A percentile compares a stretch with the other conserved stretches of the same genome.
Conservation (phyloP, 2,888 invertebrate species). For the Ctena decussata region DNA sequence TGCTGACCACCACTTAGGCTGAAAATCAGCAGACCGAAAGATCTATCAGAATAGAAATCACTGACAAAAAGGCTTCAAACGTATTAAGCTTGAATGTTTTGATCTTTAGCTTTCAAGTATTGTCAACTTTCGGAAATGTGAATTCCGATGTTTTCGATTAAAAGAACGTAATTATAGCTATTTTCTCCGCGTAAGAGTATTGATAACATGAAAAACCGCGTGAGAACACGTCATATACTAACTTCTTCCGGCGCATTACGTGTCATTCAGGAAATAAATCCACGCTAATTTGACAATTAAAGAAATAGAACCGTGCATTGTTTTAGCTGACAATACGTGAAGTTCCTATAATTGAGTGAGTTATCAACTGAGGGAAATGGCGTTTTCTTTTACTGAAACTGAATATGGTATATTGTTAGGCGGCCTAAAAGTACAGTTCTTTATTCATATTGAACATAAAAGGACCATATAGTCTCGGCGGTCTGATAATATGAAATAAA, state of each 20-base stretch:
- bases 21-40: background rate
- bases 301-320: background rate
- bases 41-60: background rate
- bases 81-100: background rate
- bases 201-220: background rate
- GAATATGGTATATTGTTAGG: no score
- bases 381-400: no score
- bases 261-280: conserved; percentile 6
- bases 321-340: background rate
- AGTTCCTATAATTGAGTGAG: no score
- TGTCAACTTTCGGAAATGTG: background rate
- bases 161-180: background rate
- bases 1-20: background rate
- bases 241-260: conserved; percentile 4
- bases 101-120: background rate
- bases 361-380: no score
- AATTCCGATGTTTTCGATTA: conserved; percentile 6
- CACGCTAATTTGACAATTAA: background rate
- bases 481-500: no score
- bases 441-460: no score
- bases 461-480: no score
- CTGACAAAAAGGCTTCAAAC: background rate
- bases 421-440: no score
- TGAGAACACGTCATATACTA: background rate
- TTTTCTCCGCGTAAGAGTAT: background rate